Evolutionary conservation across 2,113 vertebrate species (phyloP), one percentile per base, ranked within the genome.

Genomic region (Corythornis cristatus): DNA sequence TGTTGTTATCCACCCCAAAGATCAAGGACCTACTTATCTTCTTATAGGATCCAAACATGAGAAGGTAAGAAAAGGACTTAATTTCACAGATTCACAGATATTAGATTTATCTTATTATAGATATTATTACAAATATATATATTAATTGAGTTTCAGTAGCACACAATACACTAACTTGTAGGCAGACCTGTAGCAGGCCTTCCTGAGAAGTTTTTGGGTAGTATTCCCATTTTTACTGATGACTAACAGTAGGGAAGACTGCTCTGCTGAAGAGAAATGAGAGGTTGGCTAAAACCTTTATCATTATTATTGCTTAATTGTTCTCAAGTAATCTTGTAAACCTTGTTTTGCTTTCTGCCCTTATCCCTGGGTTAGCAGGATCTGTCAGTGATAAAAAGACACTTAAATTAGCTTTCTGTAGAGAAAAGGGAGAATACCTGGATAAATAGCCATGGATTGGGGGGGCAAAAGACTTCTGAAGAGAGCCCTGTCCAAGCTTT

Each of bases 1-100:
- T 73, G 88, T 99, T 31, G 98, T 98, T 23, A 94, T 99, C 93
- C 98, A 99, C 78, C 98, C 99, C 20, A 98, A 98, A 95, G 99
- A 99, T 62, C 99, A 99, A 97, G 98, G 98, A 15, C 99, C 98
- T 0, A 99, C 98, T 25, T 99, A 99, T 84, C 97, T 99, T 73
- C 98, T 99, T 35, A 98, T 99, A 71, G 98, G 99, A 89, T 99
- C 99, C 53, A 97, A 97, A 82, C 98, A 99, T 0, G 99, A 99
- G 86, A 99, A 99, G 98, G 99, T 99, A 96, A 74, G 26, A 53
- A 76, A 80, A 60, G 10, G 42, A 35, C 12, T 53, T 54, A 37
- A 37, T 37, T 37, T 37, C 37, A 37, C 37, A 37, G 37, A 37
- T 37, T 37, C 37, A 37, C 37, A 37, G 9, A 37, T 37, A 37